Evolutionary conservation across 2,888 invertebrate species (phyloP).

Genomic region (Chironomus tentans): DNA sequence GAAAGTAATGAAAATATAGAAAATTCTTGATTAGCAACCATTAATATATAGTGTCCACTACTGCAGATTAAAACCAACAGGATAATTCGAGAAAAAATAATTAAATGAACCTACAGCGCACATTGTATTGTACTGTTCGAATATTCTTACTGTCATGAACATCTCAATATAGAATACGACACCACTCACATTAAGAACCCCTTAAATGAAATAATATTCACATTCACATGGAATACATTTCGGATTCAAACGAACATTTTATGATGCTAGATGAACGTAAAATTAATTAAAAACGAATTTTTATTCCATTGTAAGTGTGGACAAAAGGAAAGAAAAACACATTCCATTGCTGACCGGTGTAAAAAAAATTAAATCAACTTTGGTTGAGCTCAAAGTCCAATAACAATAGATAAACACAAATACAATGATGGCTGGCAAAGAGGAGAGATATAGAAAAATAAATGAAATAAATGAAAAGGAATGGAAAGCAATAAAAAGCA

Average conservation of each 20-base stretch:
- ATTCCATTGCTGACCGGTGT: not conserved
- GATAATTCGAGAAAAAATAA: too few relatives aligned
- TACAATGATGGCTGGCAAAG: too few relatives aligned
- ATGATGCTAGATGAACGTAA: not conserved
- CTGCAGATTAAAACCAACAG: too few relatives aligned
- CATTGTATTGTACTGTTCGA: too few relatives aligned
- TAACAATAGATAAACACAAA: too few relatives aligned
- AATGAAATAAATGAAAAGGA: not conserved
- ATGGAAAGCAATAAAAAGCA: not conserved
- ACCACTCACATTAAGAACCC: not conserved
- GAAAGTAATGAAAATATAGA: too few relatives aligned
- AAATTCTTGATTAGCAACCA: too few relatives aligned
- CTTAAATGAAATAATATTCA: not conserved
- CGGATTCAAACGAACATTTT: not conserved
- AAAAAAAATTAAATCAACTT: not conserved
- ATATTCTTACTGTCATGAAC: too few relatives aligned
- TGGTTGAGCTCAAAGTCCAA: not conserved
- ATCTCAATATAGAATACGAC: too few relatives aligned
- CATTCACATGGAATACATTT: not conserved
- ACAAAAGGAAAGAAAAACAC: not conserved
- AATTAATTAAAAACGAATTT: slow-evolving; percentile 25
- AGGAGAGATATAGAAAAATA: not conserved
- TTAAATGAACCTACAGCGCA: too few relatives aligned
- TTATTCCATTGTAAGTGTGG: not conserved
- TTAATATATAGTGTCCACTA: too few relatives aligned